Conservation (phyloP, 2,888 invertebrate species). For the Fragum fragum region DNA sequence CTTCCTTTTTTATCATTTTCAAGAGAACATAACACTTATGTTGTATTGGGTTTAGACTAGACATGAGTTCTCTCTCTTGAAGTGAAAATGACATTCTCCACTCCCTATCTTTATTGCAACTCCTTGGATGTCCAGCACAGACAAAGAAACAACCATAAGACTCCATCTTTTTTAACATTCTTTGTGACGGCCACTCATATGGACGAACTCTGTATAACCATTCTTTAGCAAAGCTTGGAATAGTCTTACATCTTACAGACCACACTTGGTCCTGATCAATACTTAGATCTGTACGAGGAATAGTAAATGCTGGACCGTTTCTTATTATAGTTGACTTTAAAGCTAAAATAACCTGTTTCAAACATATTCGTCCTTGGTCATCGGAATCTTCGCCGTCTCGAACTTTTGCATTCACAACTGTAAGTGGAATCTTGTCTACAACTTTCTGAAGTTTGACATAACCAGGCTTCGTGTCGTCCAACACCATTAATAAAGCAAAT, state of each 20-base stretch:
- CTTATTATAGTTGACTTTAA: neutral
- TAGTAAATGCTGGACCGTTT: neutral
- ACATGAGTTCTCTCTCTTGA: conserved; percentile 34
- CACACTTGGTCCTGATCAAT: neutral
- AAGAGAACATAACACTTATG: conserved; percentile 41
- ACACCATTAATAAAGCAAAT: neutral
- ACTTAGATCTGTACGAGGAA: too few relatives aligned
- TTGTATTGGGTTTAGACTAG: conserved; percentile 27
- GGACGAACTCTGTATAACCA: neutral
- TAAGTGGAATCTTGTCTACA: neutral
- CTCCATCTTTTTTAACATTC: neutral
- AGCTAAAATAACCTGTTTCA: too few relatives aligned
- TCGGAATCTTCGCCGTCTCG: too few relatives aligned
- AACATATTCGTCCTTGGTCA: too few relatives aligned
- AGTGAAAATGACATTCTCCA: conserved; percentile 41
- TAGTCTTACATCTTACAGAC: neutral
- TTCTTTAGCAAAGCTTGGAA: neutral
- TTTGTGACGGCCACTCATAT: neutral
- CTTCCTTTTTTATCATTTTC: conserved; percentile 34
- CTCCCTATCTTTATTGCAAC: neutral
- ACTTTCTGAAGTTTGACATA: conserved; percentile 4
- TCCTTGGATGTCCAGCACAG: neutral
- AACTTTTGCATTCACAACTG: neutral
- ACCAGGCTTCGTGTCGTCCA: neutral
- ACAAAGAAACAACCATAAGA: conserved; percentile 20